Base-by-base conservation (phyloP, 92 coral and sea anemone species). In the Ricordea florida region DNA sequence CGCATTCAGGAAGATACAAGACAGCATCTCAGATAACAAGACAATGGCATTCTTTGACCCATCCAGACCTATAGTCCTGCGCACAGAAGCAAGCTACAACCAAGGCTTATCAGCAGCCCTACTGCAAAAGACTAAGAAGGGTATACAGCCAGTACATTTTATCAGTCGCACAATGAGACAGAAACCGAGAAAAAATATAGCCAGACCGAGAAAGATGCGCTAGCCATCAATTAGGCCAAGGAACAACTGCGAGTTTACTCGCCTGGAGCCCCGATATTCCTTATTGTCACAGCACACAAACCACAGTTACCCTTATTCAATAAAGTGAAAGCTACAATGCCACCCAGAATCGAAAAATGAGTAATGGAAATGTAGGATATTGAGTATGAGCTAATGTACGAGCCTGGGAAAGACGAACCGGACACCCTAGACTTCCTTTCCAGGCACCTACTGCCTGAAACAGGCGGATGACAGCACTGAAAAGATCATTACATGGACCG, bases 211-310 rank as follows among this genome's bases (percentile, higher is more conserved):
- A 80, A 72, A 34, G 79, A 79, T 16, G 90, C 85, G 5, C 36
- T 79, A 18, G 65, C 64, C 6, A 57, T 72, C 38, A 80, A 79
- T 43, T 81, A 80, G 87, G 80, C 87, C 31, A 87, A 80, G 43
- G 78, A 81, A 11, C 30, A 88, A 41, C 55, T 78, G 33, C 45
- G 83, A 38, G 44, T 50, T 6, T 66, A 83, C 84, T 77, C 83
- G 13, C 86, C 78, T 17, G 89, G 89, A 47, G 89, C 93, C 34
- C 87, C 84, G 24, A 67, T 79, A 58, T 85, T 89, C 83, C 69
- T 76, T 14, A 70, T 72, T 25, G 86, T 79, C 11, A 88, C 93
- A 43, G 83, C 89, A 61, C 93, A 88, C 84, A 88, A 88, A n/a
- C 89, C 84, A 43, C 53, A 83, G 22, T 48, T 88, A 37, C 69